phyloP scores from a whole-genome alignment of 2,797 vertebrate genomes.

The Xenopus petersii region DNA sequence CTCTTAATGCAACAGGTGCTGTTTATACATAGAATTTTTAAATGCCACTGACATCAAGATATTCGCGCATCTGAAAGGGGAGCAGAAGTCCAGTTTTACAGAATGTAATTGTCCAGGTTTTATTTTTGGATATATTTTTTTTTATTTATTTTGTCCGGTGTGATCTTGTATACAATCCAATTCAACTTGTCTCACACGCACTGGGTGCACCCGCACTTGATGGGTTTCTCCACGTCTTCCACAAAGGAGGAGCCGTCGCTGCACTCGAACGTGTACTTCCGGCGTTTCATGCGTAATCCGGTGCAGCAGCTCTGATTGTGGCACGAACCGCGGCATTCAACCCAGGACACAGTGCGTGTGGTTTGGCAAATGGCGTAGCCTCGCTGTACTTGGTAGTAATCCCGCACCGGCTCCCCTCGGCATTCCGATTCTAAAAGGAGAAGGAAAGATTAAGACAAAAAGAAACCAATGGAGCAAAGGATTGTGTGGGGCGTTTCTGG shows the following conservation, averaged over 20 bases:
- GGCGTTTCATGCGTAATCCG: conserved; percentile 86
- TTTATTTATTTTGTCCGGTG: conserved; percentile 16
- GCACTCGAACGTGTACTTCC: conserved; percentile 95
- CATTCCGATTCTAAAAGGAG: conserved; percentile 82
- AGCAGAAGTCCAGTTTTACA: conserved; percentile 80
- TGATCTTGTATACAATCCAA: conserved; percentile 29
- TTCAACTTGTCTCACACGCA: conserved; percentile 75
- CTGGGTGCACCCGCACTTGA: conserved; percentile 89
- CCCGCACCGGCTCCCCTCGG: conserved; percentile 83
- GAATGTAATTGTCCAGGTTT: conserved; percentile 71
- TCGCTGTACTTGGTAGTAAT: conserved; percentile 95
- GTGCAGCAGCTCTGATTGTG: conserved; percentile 75
- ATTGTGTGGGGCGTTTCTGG: too few species aligned
- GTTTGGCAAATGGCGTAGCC: conserved; percentile 97
- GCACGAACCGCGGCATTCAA: conserved; percentile 86
- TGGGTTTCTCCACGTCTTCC: conserved; percentile 97
- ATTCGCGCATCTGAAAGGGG: conserved; percentile 67
- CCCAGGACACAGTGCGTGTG: conserved; percentile 87
- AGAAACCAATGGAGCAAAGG: neutral
- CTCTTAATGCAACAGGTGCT: conserved; percentile 43
- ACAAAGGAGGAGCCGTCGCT: conserved; percentile 93
- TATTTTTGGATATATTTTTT: conserved; percentile 56
- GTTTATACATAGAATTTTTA: conserved; percentile 45
- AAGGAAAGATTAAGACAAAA: conserved; percentile 9
- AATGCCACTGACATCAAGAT: conserved; percentile 67